Conservation (phyloP, 23 tunicate genomes). For the Styela clava region DNA sequence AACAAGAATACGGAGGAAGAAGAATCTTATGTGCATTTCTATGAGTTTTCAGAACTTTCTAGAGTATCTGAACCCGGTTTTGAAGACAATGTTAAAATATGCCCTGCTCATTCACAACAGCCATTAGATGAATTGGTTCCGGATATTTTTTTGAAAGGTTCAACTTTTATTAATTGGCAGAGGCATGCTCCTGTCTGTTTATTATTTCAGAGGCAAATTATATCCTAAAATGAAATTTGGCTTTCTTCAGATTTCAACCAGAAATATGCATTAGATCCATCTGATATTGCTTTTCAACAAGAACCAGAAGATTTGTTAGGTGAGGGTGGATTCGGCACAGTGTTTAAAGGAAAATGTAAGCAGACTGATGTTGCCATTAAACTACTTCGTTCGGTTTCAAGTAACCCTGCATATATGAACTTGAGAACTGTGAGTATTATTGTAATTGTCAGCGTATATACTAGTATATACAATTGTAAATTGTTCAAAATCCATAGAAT, state of each 20-base stretch:
- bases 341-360: slow-evolving; percentile 44
- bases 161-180: too few relatives aligned
- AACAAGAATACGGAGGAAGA: neutral
- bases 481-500: too few relatives aligned
- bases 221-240: too few relatives aligned
- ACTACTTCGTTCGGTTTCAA: slow-evolving; percentile 27
- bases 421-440: slow-evolving; percentile 7
- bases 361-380: slow-evolving; percentile 58
- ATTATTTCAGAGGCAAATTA: too few relatives aligned
- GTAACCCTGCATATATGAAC: neutral
- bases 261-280: slow-evolving; percentile 26
- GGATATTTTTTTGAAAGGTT: neutral
- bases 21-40: neutral
- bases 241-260: slow-evolving; percentile 36
- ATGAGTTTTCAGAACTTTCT: neutral
- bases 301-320: slow-evolving; percentile 31
- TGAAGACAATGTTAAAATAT: neutral
- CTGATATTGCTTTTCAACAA: neutral
- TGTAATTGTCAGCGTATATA: neutral
- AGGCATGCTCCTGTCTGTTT: too few relatives aligned
- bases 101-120: neutral
- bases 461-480: neutral
- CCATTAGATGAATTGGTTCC: neutral
- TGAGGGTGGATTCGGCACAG: slow-evolving; percentile 73
- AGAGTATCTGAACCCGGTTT: neutral